These are phyloP conservation scores for Pseudocheirus occidentalis DNA, from an alignment of 2,797 vertebrate genomes.

Conservation along the genomic window DNA sequence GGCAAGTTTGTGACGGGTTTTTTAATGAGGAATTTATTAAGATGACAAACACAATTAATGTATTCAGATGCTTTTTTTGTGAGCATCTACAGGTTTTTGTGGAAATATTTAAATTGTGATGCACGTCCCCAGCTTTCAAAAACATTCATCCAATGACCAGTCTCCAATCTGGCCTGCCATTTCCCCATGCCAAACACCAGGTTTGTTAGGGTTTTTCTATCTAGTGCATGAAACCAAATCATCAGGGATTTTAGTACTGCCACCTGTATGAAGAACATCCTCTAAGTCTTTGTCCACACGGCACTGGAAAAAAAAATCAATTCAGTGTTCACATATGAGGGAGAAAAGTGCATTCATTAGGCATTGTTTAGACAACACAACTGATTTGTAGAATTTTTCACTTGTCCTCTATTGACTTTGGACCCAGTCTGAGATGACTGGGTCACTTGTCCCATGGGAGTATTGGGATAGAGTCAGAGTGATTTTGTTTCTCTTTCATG, in stretches of 20 bases:
- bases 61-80: slow-evolving; percentile 53
- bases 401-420: neutral
- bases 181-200: neutral
- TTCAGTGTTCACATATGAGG: neutral
- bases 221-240: neutral
- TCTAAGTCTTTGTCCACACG: neutral
- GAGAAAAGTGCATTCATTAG: neutral
- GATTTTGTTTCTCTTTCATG: neutral
- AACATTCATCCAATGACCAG: neutral
- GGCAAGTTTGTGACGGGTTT: slow-evolving; percentile 74
- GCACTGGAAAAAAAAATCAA: neutral
- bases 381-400: neutral
- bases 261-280: neutral
- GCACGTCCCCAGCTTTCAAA: slow-evolving; percentile 13
- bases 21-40: slow-evolving; percentile 71
- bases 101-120: slow-evolving; percentile 53
- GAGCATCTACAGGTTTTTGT: slow-evolving; percentile 34
- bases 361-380: neutral
- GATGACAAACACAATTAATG: slow-evolving; percentile 54
- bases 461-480: neutral
- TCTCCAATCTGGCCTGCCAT: neutral
- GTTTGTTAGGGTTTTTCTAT: slow-evolving; percentile 32
- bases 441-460: neutral
- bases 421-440: neutral
- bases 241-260: neutral